phyloP scores from a whole-genome alignment of 2,888 invertebrate species.

The Aporophyla nigra region DNA sequence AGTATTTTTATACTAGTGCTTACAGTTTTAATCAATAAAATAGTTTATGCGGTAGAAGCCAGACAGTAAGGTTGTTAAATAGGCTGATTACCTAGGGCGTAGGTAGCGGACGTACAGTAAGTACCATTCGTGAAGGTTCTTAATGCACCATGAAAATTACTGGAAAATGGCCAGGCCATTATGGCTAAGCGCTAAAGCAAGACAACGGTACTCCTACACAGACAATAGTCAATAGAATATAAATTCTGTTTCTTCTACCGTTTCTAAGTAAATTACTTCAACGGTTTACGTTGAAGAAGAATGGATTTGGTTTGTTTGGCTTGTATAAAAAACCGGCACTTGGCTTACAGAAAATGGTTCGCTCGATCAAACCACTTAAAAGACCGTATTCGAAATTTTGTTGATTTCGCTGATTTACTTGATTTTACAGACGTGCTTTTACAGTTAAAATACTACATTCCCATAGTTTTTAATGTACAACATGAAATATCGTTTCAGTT shows the following conservation, averaged over 20 bases:
- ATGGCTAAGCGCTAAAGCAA: not conserved
- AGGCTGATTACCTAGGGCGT: not conserved
- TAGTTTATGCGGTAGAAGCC: not conserved
- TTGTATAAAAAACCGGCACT: not conserved
- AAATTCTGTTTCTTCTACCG: not conserved
- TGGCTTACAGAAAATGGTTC: too few relatives aligned
- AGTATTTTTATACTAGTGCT: not conserved
- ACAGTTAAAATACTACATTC: too few relatives aligned
- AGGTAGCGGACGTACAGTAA: not conserved
- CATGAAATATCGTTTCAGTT: too few relatives aligned
- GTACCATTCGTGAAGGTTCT: not conserved
- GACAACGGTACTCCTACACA: not conserved
- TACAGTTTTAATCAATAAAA: not conserved
- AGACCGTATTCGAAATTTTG: too few relatives aligned
- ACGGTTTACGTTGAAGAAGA: slow-evolving; percentile 8
- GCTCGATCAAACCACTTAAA: too few relatives aligned
- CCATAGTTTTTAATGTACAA: too few relatives aligned
- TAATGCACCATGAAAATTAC: not conserved
- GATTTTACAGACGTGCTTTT: too few relatives aligned
- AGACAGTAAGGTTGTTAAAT: not conserved
- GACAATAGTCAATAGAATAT: slow-evolving; percentile 12
- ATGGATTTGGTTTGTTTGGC: not conserved
- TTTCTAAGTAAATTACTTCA: slow-evolving; percentile 9
- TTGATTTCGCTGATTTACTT: too few relatives aligned
- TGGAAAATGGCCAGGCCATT: not conserved